Conservation (phyloP, 2,888 invertebrate genomes). For the Eudemis profundana region DNA sequence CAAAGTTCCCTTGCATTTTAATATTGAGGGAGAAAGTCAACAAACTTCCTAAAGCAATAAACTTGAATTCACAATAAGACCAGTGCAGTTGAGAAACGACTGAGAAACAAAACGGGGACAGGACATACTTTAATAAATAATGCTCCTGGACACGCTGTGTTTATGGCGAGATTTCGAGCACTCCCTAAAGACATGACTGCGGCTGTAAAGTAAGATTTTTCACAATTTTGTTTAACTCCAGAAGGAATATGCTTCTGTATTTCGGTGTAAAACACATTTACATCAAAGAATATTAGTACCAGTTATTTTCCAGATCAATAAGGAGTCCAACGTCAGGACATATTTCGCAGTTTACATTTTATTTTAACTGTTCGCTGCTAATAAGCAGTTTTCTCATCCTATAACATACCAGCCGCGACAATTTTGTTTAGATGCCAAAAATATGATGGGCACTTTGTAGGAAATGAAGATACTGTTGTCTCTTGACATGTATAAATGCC, state of each 20-base stretch:
- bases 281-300: too few relatives aligned
- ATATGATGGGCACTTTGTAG: constrained; percentile 25
- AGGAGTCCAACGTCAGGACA: too few relatives aligned
- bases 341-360: too few relatives aligned
- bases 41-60: constrained; percentile 5
- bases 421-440: constrained; percentile 21
- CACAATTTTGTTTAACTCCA: constrained; percentile 12
- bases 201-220: constrained; percentile 32
- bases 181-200: constrained; percentile 22
- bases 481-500: constrained; percentile 37
- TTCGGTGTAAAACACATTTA: not conserved
- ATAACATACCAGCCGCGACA: not conserved
- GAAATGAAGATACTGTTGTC: constrained; percentile 36
- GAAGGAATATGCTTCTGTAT: constrained; percentile 2
- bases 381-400: not conserved
- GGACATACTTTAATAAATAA: constrained; percentile 38
- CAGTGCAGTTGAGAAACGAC: constrained; percentile 8
- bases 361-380: too few relatives aligned
- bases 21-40: constrained; percentile 23
- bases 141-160: constrained; percentile 25
- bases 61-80: constrained; percentile 23
- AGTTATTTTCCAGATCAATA: too few relatives aligned
- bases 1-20: constrained; percentile 6
- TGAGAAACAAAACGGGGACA: constrained; percentile 15
- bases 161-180: constrained; percentile 29